These are phyloP conservation scores for Tenualosa thibaudeaui DNA, from an alignment of 2,797 vertebrate species.

Conservation along the genomic window DNA sequence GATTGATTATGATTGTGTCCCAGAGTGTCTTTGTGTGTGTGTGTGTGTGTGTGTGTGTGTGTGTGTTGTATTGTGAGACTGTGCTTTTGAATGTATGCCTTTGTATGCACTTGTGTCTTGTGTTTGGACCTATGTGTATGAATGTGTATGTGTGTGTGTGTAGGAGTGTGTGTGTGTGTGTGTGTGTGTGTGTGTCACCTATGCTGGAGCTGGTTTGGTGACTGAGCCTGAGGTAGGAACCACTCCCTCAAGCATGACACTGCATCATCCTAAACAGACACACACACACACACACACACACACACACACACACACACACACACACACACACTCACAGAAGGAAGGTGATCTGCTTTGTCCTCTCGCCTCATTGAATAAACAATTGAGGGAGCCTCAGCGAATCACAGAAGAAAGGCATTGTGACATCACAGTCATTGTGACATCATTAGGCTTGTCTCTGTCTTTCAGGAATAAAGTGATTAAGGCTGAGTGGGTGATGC, in stretches of 20 bases:
- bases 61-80: too few species aligned
- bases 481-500: background rate
- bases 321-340: background rate
- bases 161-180: too few species aligned
- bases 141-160: too few species aligned
- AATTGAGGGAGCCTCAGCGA: too few species aligned
- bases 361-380: background rate
- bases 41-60: too few species aligned
- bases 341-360: background rate
- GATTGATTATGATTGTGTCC: too few species aligned
- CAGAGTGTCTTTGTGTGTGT: too few species aligned
- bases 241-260: background rate
- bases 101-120: too few species aligned
- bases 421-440: background rate
- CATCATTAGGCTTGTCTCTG: background rate
- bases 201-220: too few species aligned
- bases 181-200: too few species aligned
- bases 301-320: background rate
- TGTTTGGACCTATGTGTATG: too few species aligned
- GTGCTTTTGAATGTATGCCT: too few species aligned
- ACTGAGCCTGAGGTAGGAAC: background rate
- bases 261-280: background rate
- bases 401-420: background rate
- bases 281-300: background rate
- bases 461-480: background rate